phyloP scores from a whole-genome alignment of 2,113 vertebrate genomes.

The Psammodynastes pulverulentus region DNA sequence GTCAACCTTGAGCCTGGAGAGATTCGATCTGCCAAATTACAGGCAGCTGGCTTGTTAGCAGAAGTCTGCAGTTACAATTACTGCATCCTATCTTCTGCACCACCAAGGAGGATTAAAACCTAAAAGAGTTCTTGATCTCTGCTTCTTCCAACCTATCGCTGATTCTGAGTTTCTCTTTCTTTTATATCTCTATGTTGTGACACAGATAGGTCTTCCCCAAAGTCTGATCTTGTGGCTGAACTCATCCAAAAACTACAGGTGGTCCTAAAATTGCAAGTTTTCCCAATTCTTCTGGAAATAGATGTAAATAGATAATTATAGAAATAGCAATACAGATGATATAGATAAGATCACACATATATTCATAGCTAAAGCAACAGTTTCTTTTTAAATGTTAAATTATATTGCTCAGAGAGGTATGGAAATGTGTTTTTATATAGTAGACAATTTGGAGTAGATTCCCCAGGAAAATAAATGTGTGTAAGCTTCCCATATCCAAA shows the following conservation, averaged over 20 bases:
- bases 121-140: not conserved
- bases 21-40: no score
- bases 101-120: no score
- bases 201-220: not conserved
- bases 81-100: no score
- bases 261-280: not conserved
- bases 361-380: not conserved
- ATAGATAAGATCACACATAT: not conserved
- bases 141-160: not conserved
- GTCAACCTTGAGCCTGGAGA: no score
- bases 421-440: not conserved
- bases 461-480: not conserved
- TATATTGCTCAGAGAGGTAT: not conserved
- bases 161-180: not conserved
- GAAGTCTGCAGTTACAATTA: no score
- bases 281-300: not conserved
- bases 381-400: not conserved
- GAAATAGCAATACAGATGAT: not conserved
- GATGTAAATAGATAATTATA: not conserved
- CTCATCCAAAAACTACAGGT: not conserved
- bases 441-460: not conserved
- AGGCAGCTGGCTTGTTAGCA: no score
- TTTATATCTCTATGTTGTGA: not conserved
- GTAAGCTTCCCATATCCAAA: not conserved
- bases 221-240: not conserved